Conservation (phyloP, 2,888 invertebrate genomes). For the Calliopum simillimum region DNA sequence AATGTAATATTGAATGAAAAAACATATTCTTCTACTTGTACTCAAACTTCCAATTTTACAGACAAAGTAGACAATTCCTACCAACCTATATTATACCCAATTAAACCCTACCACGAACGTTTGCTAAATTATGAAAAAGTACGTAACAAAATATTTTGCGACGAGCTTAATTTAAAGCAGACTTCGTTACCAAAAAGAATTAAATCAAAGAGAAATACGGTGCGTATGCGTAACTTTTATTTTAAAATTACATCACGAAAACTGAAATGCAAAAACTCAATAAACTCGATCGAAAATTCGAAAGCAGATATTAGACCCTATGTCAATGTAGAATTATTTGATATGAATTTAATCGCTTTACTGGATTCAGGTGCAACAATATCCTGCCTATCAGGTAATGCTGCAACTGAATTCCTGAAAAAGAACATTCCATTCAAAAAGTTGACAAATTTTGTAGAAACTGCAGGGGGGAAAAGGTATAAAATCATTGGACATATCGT, state of each 20-base stretch:
- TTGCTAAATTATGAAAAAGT: conserved; percentile 17
- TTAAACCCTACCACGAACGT: conserved; percentile 22
- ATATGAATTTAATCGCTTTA: conserved; percentile 31
- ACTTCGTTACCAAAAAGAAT: not conserved
- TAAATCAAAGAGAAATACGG: conserved; percentile 20
- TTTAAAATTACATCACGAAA: not conserved
- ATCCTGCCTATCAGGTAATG: conserved; percentile 36
- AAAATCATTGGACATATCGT: conserved; percentile 20
- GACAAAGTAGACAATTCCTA: not conserved
- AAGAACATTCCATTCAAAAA: conserved; percentile 3
- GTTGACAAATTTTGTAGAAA: conserved; percentile 22
- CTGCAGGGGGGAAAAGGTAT: conserved; percentile 37
- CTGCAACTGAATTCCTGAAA: conserved; percentile 31
- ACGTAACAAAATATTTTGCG: conserved; percentile 18
- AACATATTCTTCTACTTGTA: conserved; percentile 3
- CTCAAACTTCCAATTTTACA: not conserved
- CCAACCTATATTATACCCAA: conserved; percentile 7
- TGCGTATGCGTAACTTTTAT: conserved; percentile 8
- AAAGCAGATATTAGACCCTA: conserved; percentile 33
- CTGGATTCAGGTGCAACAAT: conserved; percentile 37
- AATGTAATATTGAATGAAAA: not conserved
- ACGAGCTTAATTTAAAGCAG: not conserved
- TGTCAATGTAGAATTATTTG: conserved; percentile 28
- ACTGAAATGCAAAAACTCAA: not conserved
- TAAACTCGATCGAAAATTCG: conserved; percentile 7